Evolutionary conservation across 2,888 invertebrate species (phyloP).

Genomic region (Lycaena phlaeas): DNA sequence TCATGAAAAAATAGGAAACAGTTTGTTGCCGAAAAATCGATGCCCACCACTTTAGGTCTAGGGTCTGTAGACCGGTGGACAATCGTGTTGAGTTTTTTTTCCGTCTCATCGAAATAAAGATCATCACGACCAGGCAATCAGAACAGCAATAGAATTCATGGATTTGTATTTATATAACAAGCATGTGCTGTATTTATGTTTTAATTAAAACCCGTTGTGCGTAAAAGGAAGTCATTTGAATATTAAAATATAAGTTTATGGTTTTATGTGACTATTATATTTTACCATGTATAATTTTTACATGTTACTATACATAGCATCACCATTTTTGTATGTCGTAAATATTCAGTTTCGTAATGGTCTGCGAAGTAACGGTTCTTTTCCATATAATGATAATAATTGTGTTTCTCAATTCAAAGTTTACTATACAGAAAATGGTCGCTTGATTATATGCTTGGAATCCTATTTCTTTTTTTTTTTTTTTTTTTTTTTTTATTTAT

Average conservation of each 20-base stretch:
- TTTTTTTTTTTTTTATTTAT: too few species aligned
- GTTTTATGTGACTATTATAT: neutral
- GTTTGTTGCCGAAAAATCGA: too few species aligned
- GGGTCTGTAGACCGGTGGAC: too few species aligned
- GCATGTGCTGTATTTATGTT: neutral
- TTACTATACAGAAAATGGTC: neutral
- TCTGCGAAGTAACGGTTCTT: constrained; percentile 1
- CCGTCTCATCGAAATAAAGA: too few species aligned
- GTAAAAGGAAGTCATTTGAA: constrained; percentile 2
- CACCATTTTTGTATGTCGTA: neutral
- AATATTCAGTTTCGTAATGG: neutral
- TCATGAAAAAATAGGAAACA: too few species aligned
- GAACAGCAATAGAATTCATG: neutral
- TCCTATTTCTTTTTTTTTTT: too few species aligned
- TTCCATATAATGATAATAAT: neutral
- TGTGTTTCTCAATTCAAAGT: constrained; percentile 2
- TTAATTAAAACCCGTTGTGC: constrained; percentile 4
- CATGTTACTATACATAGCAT: neutral
- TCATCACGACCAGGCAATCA: neutral
- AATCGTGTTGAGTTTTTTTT: too few species aligned
- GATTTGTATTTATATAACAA: neutral
- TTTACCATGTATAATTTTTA: constrained; percentile 1
- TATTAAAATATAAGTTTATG: constrained; percentile 4
- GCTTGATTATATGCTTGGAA: too few species aligned
- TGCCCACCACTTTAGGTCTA: too few species aligned